Evolutionary conservation across 2,113 vertebrate species (phyloP), one percentile per base, ranked within the genome.

Genomic region (Pollimyrus isidori): DNA sequence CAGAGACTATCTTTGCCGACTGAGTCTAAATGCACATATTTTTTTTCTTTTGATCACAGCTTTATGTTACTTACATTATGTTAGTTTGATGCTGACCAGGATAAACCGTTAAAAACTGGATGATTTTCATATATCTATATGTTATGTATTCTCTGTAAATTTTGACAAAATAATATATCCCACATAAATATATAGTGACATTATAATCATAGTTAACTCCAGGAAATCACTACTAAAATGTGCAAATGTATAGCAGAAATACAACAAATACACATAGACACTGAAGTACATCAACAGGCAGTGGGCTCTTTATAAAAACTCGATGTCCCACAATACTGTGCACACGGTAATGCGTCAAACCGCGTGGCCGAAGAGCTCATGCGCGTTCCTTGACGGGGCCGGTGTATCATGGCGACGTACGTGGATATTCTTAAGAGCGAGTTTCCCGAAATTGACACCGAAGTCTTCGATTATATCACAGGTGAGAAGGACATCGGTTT

Each of bases 401-500:
- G 94, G 95, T 92, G 91, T 92, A 97, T 95, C 94, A 98, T 98
- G 98, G 98, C 97, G 95, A 96, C 97, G 73, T 99, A 97, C 94
- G 97, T 97, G 93, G 97, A 99, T 65, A 98, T 99, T 87, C 94
- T 99, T 92, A 96, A 96, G 95, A 97, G 94, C 95, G 98, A 99
- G 97, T 99, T 99, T 94, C 98, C 98, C 0, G 96, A 97, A 93
- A 97, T 99, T 91, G 98, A 99, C 94, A 93, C 95, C 45, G 98
- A 99, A 93, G 95, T 99, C 21, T 98, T 99, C 91, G 96, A 97
- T 90, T 99, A 99, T 90, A 97, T 99, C 90, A 99, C 97, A 65
- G 98, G 98, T 99, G 93, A 49, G 86, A 49, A 48, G 9, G 21
- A 30, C 42, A 6, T 26, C 42, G 50, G 3, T 48, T 53, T 11